Evolutionary conservation across 2,888 invertebrate genomes (phyloP).

Genomic region (Peribatodes rhomboidaria): DNA sequence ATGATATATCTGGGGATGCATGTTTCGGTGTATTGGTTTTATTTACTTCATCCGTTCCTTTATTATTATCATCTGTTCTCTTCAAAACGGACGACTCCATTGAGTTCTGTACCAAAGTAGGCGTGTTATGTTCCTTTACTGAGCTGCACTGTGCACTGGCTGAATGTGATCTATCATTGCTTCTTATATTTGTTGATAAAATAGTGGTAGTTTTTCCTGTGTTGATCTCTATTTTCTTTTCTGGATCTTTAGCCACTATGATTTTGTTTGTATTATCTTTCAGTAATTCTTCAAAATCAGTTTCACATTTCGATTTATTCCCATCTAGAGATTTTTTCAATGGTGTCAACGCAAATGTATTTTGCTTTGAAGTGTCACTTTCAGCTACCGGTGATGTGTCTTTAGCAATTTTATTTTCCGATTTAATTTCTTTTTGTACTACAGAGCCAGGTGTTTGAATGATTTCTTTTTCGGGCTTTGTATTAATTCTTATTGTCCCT

Average conservation of each 20-base stretch:
- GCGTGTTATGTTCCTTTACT: slow-evolving; percentile 42
- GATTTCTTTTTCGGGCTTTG: slow-evolving; percentile 63
- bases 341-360: slow-evolving; percentile 50
- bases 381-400: slow-evolving; percentile 20
- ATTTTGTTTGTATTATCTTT: slow-evolving; percentile 84
- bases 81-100: slow-evolving; percentile 6
- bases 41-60: slow-evolving; percentile 10
- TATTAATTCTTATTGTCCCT: slow-evolving; percentile 61
- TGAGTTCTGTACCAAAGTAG: background rate
- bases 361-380: slow-evolving; percentile 53
- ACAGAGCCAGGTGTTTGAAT: slow-evolving; percentile 23
- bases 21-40: slow-evolving; percentile 2
- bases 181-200: slow-evolving; percentile 53
- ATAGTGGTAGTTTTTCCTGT: slow-evolving; percentile 73
- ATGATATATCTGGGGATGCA: background rate
- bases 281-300: slow-evolving; percentile 82
- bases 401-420: slow-evolving; percentile 46
- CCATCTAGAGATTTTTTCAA: slow-evolving; percentile 45
- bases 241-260: slow-evolving; percentile 76
- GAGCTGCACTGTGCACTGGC: slow-evolving; percentile 44
- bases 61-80: slow-evolving; percentile 12
- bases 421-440: slow-evolving; percentile 45
- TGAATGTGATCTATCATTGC: slow-evolving; percentile 48
- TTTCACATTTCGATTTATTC: slow-evolving; percentile 71
- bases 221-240: slow-evolving; percentile 77